phyloP scores from a whole-genome alignment of 2,888 invertebrate species.

The Pseudococcus longispinus region DNA sequence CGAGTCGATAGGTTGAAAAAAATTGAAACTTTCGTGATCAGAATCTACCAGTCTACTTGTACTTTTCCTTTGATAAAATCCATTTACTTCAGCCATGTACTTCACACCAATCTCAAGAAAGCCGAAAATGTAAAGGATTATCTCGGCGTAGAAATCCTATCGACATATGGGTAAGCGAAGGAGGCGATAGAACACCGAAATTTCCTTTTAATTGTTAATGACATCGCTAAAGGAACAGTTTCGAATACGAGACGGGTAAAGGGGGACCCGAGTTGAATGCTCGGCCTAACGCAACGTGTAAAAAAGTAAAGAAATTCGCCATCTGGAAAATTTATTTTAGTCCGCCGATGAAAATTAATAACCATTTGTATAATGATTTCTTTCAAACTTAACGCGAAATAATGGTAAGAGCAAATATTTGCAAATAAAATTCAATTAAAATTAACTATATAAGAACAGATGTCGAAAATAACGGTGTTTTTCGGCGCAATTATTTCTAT shows the following conservation, averaged over 20 bases:
- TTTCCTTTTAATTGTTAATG: background rate
- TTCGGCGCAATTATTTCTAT: conserved; percentile 35
- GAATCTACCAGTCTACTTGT: no score
- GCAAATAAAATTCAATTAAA: conserved; percentile 40
- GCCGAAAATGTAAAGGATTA: no score
- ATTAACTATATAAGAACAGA: conserved; percentile 42
- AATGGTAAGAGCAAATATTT: conserved; percentile 36
- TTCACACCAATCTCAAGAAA: no score
- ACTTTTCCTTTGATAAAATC: no score
- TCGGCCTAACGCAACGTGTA: background rate
- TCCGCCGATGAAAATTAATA: conserved; percentile 26
- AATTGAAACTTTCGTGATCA: no score
- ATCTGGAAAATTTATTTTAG: background rate
- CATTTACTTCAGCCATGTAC: no score
- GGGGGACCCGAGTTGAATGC: background rate
- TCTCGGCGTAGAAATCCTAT: background rate
- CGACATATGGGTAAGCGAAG: background rate
- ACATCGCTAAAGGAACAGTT: background rate
- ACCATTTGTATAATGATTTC: conserved; percentile 40
- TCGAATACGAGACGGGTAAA: background rate
- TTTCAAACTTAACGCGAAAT: conserved; percentile 11
- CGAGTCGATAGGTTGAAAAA: no score
- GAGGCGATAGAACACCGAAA: background rate
- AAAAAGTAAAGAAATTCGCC: conserved; percentile 25
- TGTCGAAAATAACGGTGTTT: conserved; percentile 36